phyloP scores from a whole-genome alignment of 2,888 invertebrate species.

The Stenodera caucasica region DNA sequence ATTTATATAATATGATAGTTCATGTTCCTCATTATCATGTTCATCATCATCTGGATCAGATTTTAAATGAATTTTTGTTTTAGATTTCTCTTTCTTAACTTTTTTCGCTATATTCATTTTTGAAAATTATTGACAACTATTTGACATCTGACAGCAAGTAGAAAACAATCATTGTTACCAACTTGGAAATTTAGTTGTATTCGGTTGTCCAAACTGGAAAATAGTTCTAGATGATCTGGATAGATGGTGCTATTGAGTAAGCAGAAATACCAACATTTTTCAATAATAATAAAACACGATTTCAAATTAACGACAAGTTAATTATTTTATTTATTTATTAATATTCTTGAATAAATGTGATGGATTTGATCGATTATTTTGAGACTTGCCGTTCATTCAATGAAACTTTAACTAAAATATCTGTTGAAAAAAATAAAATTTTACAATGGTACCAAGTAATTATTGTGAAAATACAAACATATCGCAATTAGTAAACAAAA shows the following conservation, averaged over 20 bases:
- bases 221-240: no score
- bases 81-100: slow-evolving; percentile 36
- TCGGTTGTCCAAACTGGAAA: no score
- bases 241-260: no score
- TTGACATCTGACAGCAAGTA: not conserved
- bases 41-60: slow-evolving; percentile 45
- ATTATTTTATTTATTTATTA: not conserved
- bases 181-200: no score
- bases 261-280: not conserved
- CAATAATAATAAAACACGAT: no score
- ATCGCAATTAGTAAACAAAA: not conserved
- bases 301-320: not conserved
- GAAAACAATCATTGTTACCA: no score
- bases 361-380: not conserved
- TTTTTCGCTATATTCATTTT: not conserved
- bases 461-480: not conserved
- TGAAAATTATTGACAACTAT: not conserved
- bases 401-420: not conserved
- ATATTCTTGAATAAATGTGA: not conserved
- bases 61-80: slow-evolving; percentile 41
- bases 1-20: slow-evolving; percentile 50
- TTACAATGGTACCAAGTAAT: slow-evolving; percentile 31
- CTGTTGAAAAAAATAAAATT: slow-evolving; percentile 20
- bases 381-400: not conserved
- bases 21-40: slow-evolving; percentile 50